Conservation (phyloP, 2,797 vertebrate genomes). For the Danio choprae region DNA sequence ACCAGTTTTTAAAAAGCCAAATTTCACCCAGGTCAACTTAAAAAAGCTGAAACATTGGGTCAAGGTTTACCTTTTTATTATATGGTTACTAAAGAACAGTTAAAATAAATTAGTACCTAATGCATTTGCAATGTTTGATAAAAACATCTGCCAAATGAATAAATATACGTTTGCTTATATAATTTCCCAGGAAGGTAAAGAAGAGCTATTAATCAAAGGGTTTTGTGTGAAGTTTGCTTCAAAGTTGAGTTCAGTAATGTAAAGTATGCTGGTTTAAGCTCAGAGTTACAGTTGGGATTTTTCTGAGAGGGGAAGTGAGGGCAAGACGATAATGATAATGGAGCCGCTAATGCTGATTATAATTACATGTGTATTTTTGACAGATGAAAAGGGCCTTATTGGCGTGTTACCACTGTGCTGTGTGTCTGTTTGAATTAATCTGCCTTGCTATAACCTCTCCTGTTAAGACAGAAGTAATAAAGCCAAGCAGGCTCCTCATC, state of each 20-base stretch:
- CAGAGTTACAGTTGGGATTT: constrained; percentile 48
- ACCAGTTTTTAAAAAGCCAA: background rate
- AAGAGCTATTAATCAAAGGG: background rate
- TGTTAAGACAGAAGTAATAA: background rate
- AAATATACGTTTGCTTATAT: background rate
- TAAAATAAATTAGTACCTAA: background rate
- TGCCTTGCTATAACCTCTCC: background rate
- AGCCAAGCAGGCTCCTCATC: background rate
- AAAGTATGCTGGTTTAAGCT: background rate
- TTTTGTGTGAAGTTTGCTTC: constrained; percentile 20
- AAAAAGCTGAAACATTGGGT: background rate
- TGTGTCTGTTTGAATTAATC: constrained; percentile 18
- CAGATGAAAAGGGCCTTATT: constrained; percentile 7
- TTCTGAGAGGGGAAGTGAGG: constrained; percentile 9
- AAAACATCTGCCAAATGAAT: too few species aligned
- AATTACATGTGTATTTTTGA: constrained; percentile 57
- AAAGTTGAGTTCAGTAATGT: constrained; percentile 24
- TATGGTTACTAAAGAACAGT: background rate
- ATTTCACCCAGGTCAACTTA: background rate
- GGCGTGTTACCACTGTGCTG: background rate
- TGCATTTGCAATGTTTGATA: background rate
- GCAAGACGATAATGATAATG: constrained; percentile 56
- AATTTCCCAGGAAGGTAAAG: background rate
- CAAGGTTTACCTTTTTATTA: background rate
- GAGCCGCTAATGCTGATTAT: constrained; percentile 60